Evolutionary conservation across 2,888 invertebrate genomes (phyloP).

Genomic region (Linnaemya tessellans): DNA sequence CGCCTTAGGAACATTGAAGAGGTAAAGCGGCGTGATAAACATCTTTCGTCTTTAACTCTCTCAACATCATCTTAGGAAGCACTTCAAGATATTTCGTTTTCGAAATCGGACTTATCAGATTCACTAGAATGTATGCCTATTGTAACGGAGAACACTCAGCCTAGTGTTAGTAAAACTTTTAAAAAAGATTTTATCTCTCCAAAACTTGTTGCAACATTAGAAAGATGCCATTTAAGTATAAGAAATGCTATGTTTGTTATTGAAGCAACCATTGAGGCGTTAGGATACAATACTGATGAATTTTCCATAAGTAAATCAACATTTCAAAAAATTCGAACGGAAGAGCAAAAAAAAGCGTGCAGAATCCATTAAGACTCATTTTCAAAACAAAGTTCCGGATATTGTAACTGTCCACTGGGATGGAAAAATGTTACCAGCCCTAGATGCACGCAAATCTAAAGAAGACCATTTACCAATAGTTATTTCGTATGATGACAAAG

Average conservation of each 20-base stretch:
- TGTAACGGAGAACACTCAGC: too few relatives aligned
- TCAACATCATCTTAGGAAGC: too few relatives aligned
- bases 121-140: too few relatives aligned
- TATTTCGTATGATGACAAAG: not conserved
- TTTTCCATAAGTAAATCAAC: conserved; percentile 18
- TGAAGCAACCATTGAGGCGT: not conserved
- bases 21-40: too few relatives aligned
- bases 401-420: conserved; percentile 24
- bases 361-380: not conserved
- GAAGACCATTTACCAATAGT: conserved; percentile 11
- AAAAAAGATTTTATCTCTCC: too few relatives aligned
- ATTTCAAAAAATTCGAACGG: conserved; percentile 3
- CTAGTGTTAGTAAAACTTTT: too few relatives aligned
- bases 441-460: conserved; percentile 11
- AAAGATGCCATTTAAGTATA: too few relatives aligned
- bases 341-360: not conserved
- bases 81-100: too few relatives aligned
- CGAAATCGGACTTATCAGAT: too few relatives aligned
- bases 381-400: not conserved
- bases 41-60: too few relatives aligned
- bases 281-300: not conserved
- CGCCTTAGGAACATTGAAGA: not conserved
- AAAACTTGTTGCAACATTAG: too few relatives aligned
- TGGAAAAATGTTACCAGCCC: conserved; percentile 20
- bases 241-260: not conserved